Conservation (phyloP, 23 tunicate species). For the Styela clava region DNA sequence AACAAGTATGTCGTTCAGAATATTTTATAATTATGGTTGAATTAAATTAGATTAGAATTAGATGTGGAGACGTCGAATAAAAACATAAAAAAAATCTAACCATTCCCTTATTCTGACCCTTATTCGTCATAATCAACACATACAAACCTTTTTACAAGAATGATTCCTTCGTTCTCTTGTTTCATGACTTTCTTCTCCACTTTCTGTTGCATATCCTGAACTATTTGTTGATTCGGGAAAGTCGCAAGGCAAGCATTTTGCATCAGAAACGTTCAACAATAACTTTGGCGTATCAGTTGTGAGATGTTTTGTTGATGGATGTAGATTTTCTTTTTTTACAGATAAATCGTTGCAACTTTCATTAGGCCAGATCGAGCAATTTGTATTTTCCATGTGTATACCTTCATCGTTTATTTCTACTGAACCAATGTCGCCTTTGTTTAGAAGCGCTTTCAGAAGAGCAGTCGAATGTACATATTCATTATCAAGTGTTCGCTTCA, state of each 20-base stretch:
- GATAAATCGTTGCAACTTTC: not conserved
- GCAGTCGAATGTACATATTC: not conserved
- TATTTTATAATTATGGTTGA: too few species aligned
- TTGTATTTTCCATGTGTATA: too few species aligned
- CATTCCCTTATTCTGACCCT: too few species aligned
- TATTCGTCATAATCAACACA: too few species aligned
- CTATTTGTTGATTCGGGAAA: constrained; percentile 9
- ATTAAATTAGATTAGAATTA: too few species aligned
- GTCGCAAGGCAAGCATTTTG: not conserved
- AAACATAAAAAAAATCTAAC: too few species aligned
- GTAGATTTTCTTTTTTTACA: not conserved
- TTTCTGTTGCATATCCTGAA: constrained; percentile 35
- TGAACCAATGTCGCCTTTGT: not conserved
- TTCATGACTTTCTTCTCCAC: not conserved
- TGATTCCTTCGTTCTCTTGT: not conserved
- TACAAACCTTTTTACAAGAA: too few species aligned
- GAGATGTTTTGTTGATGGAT: not conserved
- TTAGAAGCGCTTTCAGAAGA: not conserved
- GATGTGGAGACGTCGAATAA: not conserved
- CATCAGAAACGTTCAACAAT: too few species aligned
- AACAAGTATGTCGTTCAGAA: too few species aligned
- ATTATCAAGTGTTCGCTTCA: not conserved
- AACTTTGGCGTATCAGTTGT: not conserved
- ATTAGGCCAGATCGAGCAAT: not conserved
- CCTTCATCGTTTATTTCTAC: constrained; percentile 1